A percentile compares a stretch with the other conserved stretches of the same genome.
Conservation (phyloP, 1,140 invertebrate genomes). For the Eueides isabella region DNA sequence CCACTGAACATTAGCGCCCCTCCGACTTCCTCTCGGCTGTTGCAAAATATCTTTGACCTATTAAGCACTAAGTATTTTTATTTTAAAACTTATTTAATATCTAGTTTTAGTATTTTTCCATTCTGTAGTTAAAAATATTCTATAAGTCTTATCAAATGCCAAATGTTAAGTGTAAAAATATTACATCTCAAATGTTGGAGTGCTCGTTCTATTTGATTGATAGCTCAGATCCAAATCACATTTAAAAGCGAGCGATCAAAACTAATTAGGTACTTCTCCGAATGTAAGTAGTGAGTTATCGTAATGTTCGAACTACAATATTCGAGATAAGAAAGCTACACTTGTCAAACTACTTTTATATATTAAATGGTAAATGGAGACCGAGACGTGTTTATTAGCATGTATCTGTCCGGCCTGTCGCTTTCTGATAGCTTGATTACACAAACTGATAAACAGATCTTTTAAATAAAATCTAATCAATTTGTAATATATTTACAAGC, state of each 20-base stretch:
- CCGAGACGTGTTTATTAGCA: conserved; percentile 54
- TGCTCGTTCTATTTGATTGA: conserved; percentile 33
- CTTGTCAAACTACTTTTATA: conserved; percentile 46
- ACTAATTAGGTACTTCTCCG: conserved; percentile 36
- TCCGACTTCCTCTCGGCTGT: conserved; percentile 15
- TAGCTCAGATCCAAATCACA: conserved; percentile 29
- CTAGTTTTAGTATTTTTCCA: not conserved
- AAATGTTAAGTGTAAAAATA: conserved; percentile 13
- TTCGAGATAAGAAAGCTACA: conserved; percentile 41
- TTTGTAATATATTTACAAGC: not conserved
- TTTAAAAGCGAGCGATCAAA: conserved; percentile 37
- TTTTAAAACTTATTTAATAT: not conserved
- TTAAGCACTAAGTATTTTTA: not conserved
- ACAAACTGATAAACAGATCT: not conserved
- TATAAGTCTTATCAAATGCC: conserved; percentile 5
- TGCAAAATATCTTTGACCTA: conserved; percentile 18
- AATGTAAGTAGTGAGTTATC: conserved; percentile 27
- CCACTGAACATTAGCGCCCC: conserved; percentile 22
- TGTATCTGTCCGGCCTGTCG: conserved; percentile 37
- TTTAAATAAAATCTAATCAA: not conserved
- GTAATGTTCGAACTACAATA: conserved; percentile 31
- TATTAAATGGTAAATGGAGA: conserved; percentile 49
- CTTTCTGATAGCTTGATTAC: conserved; percentile 54
- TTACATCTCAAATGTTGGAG: conserved; percentile 18
- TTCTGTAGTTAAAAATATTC: not conserved